Evolutionary conservation across 2,113 vertebrate genomes (phyloP).

Genomic region (Elanus axillaris): DNA sequence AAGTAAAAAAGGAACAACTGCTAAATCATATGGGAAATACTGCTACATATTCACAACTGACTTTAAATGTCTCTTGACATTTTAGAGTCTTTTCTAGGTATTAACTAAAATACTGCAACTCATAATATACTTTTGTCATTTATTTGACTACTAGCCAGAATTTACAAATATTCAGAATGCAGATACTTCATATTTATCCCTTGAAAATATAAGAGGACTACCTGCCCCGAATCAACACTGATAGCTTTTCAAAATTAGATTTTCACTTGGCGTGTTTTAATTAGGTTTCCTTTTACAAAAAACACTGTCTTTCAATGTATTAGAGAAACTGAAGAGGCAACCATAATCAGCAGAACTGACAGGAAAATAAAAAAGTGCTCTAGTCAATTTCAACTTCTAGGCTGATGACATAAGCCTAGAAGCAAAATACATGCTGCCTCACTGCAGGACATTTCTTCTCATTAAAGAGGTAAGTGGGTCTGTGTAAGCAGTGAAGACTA

Average conservation of each 20-base stretch:
- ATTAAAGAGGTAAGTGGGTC: slow-evolving; percentile 63
- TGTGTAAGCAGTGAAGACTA: slow-evolving; percentile 43
- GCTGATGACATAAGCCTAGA: slow-evolving; percentile 54
- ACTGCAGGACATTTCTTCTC: slow-evolving; percentile 52
- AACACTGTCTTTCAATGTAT: neutral
- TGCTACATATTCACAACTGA: neutral
- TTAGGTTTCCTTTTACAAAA: neutral
- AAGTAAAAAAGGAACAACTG: neutral
- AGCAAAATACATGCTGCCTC: slow-evolving; percentile 51
- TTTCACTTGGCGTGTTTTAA: neutral
- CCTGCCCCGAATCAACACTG: neutral
- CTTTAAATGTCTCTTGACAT: neutral
- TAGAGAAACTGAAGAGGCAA: neutral
- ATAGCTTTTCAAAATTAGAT: neutral
- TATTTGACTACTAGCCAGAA: neutral
- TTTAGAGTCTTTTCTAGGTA: neutral
- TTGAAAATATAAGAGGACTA: neutral
- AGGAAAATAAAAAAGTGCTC: slow-evolving; percentile 28
- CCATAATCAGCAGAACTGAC: slow-evolving; percentile 25
- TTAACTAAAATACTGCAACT: neutral
- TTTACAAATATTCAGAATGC: neutral
- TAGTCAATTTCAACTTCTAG: slow-evolving; percentile 47
- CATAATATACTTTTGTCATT: neutral
- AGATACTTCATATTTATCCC: neutral
- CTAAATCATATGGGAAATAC: neutral